Evolutionary conservation across 2,797 vertebrate genomes (phyloP).

Genomic region (Dendrocincla fuliginosa): DNA sequence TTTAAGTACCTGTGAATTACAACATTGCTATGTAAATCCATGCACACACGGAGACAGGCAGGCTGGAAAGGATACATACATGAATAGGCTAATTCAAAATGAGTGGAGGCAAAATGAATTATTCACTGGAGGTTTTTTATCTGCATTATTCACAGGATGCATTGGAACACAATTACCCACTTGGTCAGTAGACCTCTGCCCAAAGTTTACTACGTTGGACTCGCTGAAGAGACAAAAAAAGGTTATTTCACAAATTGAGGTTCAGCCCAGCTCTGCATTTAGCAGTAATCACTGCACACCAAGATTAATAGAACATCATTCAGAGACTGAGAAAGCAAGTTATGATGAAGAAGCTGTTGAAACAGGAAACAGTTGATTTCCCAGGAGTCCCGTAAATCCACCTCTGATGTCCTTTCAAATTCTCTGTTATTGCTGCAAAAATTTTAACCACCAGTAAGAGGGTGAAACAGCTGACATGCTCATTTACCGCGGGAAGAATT

Average conservation of each 20-base stretch:
- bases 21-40: conserved; percentile 3
- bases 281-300: conserved; percentile 19
- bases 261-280: background rate
- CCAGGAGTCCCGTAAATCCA: conserved; percentile 59
- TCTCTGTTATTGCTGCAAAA: conserved; percentile 57
- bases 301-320: conserved; percentile 48
- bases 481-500: background rate
- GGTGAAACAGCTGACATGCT: conserved; percentile 16
- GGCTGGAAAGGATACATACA: conserved; percentile 9
- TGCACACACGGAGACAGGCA: background rate
- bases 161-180: background rate
- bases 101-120: conserved; percentile 31
- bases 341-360: conserved; percentile 69
- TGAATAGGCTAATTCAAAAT: conserved; percentile 15
- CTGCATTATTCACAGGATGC: conserved; percentile 37
- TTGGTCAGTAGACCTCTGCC: conserved; percentile 2
- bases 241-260: background rate
- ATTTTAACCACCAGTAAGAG: conserved; percentile 4
- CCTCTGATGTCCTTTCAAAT: conserved; percentile 63
- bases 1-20: conserved; percentile 20
- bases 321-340: conserved; percentile 33
- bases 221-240: background rate
- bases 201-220: background rate
- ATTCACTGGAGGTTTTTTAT: conserved; percentile 42
- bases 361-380: conserved; percentile 72